Conservation (phyloP, 2,113 vertebrate species). For the Crotalus horridus region DNA sequence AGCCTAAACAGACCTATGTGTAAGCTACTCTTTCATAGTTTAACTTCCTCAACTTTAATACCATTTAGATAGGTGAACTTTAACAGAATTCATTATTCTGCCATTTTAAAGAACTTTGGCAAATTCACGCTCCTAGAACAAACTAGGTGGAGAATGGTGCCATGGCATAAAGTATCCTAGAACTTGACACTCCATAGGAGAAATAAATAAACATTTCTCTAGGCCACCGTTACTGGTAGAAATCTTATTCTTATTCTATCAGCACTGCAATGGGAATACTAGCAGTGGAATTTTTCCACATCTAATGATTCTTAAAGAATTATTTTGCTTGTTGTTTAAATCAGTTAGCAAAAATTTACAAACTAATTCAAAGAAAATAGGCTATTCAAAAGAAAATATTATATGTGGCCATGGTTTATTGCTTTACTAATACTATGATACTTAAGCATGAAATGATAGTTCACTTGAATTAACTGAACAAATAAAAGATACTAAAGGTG, state of each 20-base stretch:
- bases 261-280: no score
- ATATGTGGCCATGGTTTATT: background rate
- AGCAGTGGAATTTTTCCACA: background rate
- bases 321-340: background rate
- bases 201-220: background rate
- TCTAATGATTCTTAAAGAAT: background rate
- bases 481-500: background rate
- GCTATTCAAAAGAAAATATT: background rate
- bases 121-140: background rate
- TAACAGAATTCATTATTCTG: background rate
- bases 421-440: background rate
- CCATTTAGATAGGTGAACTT: background rate
- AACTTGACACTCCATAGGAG: background rate
- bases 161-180: background rate
- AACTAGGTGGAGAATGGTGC: background rate
- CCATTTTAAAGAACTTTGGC: background rate
- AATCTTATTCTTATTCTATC: background rate
- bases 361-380: background rate
- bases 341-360: background rate
- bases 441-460: background rate
- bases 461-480: background rate
- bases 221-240: background rate
- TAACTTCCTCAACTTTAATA: background rate
- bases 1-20: background rate
- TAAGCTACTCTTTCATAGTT: background rate